These are phyloP conservation scores for Oligia strigilis DNA, from an alignment of 2,888 invertebrate species.

Conservation along the genomic window DNA sequence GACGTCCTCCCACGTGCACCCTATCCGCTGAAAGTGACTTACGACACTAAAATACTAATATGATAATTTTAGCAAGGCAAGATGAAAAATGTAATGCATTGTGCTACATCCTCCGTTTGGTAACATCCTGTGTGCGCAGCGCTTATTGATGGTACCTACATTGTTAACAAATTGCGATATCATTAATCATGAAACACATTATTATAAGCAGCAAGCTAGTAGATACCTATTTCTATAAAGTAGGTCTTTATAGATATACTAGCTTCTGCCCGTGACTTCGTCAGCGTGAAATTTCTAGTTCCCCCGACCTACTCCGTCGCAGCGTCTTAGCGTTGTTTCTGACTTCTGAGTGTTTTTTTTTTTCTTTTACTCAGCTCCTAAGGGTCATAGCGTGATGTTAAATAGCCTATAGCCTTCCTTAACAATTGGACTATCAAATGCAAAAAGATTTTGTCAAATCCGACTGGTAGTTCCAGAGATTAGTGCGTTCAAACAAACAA, in stretches of 20 bases:
- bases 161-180: constrained; percentile 7
- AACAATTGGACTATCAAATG: too few species aligned
- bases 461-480: too few species aligned
- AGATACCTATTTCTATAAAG: too few species aligned
- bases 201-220: neutral
- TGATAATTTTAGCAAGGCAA: constrained; percentile 27
- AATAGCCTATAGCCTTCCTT: neutral
- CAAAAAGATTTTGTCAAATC: too few species aligned
- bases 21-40: constrained; percentile 56
- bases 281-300: too few species aligned
- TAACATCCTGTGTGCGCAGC: constrained; percentile 20
- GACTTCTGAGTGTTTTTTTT: too few species aligned
- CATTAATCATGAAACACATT: constrained; percentile 1
- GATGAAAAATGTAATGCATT: constrained; percentile 32
- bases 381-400: neutral
- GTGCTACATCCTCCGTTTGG: constrained; percentile 23
- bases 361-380: neutral
- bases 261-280: too few species aligned
- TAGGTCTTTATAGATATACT: too few species aligned
- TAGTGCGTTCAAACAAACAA: too few species aligned
- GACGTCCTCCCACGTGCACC: constrained; percentile 75
- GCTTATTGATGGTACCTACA: constrained; percentile 5
- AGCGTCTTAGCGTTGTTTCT: too few species aligned
- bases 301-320: too few species aligned
- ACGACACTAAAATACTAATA: constrained; percentile 39